phyloP scores from a whole-genome alignment of 2,888 invertebrate species.

The Eremobia ochroleuca region DNA sequence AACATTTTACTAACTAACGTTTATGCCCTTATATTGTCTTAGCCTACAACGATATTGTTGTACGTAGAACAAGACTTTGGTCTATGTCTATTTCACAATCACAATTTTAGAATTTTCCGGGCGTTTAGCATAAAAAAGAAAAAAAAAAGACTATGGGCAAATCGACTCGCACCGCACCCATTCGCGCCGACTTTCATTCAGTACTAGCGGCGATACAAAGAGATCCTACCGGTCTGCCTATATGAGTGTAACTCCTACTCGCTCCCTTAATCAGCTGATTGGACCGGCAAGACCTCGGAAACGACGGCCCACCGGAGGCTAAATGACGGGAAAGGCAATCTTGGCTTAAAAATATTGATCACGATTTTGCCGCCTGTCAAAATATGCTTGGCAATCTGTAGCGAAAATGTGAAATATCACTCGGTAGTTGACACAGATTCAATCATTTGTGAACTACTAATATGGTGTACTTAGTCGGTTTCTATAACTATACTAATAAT shows the following conservation, averaged over 20 bases:
- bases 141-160: neutral
- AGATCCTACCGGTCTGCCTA: neutral
- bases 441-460: neutral
- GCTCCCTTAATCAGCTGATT: neutral
- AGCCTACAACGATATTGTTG: neutral
- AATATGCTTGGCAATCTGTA: neutral
- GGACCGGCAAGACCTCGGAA: neutral
- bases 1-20: neutral
- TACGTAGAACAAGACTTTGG: neutral
- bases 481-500: no score
- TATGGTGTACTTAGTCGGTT: no score
- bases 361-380: conserved; percentile 18
- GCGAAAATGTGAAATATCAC: neutral
- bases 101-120: neutral
- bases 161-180: neutral
- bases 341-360: neutral
- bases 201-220: conserved; percentile 1
- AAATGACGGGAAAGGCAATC: neutral
- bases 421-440: neutral
- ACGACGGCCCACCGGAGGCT: neutral
- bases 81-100: neutral
- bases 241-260: neutral
- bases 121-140: neutral
- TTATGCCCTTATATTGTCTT: no score
- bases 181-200: neutral